Evolutionary conservation across 2,113 vertebrate genomes (phyloP).

Genomic region (Gulo gulo): DNA sequence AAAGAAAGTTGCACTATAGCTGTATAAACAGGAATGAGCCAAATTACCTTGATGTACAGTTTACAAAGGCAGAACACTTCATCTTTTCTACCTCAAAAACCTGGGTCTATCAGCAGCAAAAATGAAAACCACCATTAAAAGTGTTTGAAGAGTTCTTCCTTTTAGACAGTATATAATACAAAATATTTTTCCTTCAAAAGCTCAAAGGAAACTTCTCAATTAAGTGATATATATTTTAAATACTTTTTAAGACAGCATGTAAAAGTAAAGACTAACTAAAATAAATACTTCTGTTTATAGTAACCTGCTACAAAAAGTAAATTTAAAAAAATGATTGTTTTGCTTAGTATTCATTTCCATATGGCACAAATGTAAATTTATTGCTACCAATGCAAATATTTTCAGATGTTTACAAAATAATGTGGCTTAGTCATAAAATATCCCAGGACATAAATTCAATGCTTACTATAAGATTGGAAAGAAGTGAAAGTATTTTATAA

Average conservation of each 20-base stretch:
- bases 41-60: not conserved
- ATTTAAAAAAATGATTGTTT: not conserved
- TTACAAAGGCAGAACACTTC: not conserved
- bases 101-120: not conserved
- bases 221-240: not conserved
- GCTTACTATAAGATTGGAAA: not conserved
- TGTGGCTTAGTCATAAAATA: not conserved
- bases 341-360: not conserved
- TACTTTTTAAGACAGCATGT: not conserved
- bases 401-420: not conserved
- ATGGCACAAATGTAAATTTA: constrained; percentile 37
- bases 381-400: not conserved
- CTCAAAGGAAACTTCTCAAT: not conserved
- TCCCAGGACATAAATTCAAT: not conserved
- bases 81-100: constrained; percentile 17
- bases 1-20: not conserved
- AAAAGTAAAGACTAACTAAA: not conserved
- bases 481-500: not conserved
- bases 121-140: not conserved
- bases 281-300: not conserved
- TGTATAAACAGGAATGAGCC: not conserved
- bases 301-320: not conserved
- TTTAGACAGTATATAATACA: not conserved
- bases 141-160: not conserved
- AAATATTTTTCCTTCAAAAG: not conserved